These are phyloP conservation scores for Amaurobius ferox DNA, from an alignment of 2,888 invertebrate genomes.

Conservation along the genomic window DNA sequence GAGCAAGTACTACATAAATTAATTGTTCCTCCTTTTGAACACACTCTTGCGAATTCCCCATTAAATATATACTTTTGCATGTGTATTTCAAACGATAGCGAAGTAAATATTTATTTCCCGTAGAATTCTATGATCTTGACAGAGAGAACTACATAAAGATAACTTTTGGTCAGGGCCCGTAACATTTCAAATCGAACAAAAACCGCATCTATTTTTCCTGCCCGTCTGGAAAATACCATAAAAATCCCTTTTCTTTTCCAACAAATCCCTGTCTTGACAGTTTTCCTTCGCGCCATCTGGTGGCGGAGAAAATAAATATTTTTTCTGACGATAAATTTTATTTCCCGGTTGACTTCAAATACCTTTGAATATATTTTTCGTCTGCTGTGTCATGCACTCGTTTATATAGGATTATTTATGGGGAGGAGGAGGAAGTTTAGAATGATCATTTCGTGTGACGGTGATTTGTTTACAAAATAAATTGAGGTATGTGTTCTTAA, in stretches of 20 bases:
- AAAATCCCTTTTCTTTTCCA: not conserved
- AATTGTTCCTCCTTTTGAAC: no score
- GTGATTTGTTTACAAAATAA: no score
- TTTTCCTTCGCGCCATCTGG: not conserved
- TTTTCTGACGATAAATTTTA: not conserved
- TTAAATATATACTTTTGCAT: no score
- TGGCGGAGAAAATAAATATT: not conserved
- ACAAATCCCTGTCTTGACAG: not conserved
- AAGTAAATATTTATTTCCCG: no score
- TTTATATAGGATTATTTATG: not conserved
- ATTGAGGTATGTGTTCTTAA: no score
- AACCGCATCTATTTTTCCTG: not conserved
- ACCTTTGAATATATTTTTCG: not conserved
- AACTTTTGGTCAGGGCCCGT: no score
- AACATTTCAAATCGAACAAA: no score
- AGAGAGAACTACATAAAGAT: no score
- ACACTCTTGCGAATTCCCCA: no score
- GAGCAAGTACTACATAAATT: no score
- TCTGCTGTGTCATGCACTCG: not conserved
- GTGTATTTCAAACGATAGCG: no score
- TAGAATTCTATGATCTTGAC: no score
- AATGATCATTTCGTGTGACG: not conserved
- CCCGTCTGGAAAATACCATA: not conserved
- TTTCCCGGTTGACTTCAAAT: not conserved
- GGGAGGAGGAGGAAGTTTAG: not conserved